phyloP scores from a whole-genome alignment of 2,113 vertebrate genomes.

The Ammospiza nelsoni region DNA sequence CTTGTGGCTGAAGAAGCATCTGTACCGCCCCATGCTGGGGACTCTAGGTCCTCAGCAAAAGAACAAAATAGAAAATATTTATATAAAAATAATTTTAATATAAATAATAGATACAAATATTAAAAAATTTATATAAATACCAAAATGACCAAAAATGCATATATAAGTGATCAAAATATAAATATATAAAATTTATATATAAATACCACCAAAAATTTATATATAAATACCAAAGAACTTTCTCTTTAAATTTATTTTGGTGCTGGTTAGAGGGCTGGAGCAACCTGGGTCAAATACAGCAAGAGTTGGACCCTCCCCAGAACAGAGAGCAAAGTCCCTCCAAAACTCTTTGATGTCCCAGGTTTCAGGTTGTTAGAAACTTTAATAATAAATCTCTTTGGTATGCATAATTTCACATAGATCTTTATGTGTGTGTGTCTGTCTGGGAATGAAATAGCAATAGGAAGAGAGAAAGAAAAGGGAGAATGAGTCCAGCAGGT shows the following conservation, averaged over 20 bases:
- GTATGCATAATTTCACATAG: neutral
- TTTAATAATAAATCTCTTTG: neutral
- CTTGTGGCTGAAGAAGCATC: neutral
- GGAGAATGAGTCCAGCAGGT: neutral
- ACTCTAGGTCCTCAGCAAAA: neutral
- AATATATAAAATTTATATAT: too few relatives aligned
- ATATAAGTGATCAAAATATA: neutral
- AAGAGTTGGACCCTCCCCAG: neutral
- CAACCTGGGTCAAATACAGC: neutral
- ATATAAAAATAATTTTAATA: too few relatives aligned
- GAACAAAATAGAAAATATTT: neutral
- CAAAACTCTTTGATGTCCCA: neutral
- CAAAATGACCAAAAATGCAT: too few relatives aligned
- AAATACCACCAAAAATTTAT: too few relatives aligned
- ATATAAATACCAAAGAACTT: neutral
- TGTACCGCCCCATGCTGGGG: accelerated
- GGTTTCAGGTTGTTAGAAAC: neutral
- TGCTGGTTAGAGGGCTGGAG: neutral
- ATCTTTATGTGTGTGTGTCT: neutral
- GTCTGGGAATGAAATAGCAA: neutral
- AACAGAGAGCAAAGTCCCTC: neutral
- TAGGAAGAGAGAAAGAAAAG: neutral
- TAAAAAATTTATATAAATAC: too few relatives aligned
- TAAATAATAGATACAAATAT: too few relatives aligned
- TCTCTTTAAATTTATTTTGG: neutral